Evolutionary conservation across 1,140 invertebrate genomes (phyloP), one percentile per base, ranked within the genome.

Genomic region (Melipona quadrifasciata): DNA sequence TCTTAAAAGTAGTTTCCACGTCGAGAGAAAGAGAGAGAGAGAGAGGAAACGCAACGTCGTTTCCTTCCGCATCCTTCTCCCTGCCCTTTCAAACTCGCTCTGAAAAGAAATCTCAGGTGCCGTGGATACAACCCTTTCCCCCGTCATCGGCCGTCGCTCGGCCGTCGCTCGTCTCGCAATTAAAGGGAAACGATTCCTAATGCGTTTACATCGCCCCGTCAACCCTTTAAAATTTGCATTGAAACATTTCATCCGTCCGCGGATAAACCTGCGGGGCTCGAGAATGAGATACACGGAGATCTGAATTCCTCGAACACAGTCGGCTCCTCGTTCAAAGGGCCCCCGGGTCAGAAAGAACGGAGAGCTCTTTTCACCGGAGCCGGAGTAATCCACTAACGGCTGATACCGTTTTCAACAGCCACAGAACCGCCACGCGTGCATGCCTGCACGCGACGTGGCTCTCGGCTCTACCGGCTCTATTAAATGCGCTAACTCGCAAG

Each of bases 371-470:
- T 84, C 82, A 84, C 57, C 57, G 39, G 27, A 47, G 51, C 55
- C 74, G 1, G 68, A 84, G 82, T 84, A 84, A 84, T 84, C 82
- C 39, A 84, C 82, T 79, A 84, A 79, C 82, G 75, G 75, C 82
- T 79, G 82, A 84, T 84, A 84, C 51, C 55, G 76, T 84, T 79
- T n/a, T 84, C 82, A 79, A 71, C 75, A 79, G 53, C 80, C 80
- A 39, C 80, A 82, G 73, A 82, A 47, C 39, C 39, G 8, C 61
- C 73, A 67, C 72, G 80, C 73, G 73, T 47, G 39, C 39, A 39
- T 6, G 39, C 6, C 39, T 39, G 39, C 39, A 47, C 39, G 39
- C 8, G 8, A 47, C 39, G 39, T 47, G 8, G 39, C 39, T 47
- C 8, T 47, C 39, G 34, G 34, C 34, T 39, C 2, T 39, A 39